Percentiles rank a stretch among this genome's conserved stretches.
Conservation (phyloP, 1,140 invertebrate genomes). For the Meteorus sp. region DNA sequence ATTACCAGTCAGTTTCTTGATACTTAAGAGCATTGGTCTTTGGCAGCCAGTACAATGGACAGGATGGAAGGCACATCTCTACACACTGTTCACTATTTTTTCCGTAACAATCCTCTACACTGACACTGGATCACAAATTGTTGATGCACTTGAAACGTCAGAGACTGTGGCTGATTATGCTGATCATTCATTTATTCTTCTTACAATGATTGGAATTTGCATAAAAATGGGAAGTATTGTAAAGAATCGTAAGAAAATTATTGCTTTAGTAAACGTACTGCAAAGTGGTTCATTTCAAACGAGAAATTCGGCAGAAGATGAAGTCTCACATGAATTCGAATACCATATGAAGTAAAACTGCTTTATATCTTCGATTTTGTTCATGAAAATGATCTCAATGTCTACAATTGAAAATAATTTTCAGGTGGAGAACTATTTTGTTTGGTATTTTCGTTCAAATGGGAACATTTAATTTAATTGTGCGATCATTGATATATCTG, state of each 20-base stretch:
- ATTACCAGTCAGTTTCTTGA: constrained; percentile 12
- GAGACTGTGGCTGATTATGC: constrained; percentile 9
- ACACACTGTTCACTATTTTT: constrained; percentile 6
- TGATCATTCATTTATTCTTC: constrained; percentile 8
- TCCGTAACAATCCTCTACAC: background rate
- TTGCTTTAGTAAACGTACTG: background rate
- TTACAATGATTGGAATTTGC: constrained; percentile 16
- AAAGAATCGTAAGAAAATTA: constrained; percentile 7
- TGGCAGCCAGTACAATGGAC: constrained; percentile 12
- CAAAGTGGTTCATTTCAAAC: background rate
- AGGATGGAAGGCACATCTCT: constrained; percentile 4
- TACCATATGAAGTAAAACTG: constrained; percentile 3
- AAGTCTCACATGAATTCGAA: background rate
- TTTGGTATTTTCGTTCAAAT: constrained; percentile 15
- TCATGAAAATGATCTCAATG: background rate
- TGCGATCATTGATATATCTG: background rate
- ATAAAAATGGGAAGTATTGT: constrained; percentile 13
- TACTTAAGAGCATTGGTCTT: constrained; percentile 7
- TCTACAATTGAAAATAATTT: background rate
- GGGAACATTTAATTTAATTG: constrained; percentile 11
- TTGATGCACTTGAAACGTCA: background rate
- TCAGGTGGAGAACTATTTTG: constrained; percentile 15
- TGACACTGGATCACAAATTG: constrained; percentile 9
- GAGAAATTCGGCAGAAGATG: constrained; percentile 3
- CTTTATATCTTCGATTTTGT: too few species aligned